Evolutionary conservation across 2,113 vertebrate genomes (phyloP).

Genomic region (Astatotilapia flaviijosephi): DNA sequence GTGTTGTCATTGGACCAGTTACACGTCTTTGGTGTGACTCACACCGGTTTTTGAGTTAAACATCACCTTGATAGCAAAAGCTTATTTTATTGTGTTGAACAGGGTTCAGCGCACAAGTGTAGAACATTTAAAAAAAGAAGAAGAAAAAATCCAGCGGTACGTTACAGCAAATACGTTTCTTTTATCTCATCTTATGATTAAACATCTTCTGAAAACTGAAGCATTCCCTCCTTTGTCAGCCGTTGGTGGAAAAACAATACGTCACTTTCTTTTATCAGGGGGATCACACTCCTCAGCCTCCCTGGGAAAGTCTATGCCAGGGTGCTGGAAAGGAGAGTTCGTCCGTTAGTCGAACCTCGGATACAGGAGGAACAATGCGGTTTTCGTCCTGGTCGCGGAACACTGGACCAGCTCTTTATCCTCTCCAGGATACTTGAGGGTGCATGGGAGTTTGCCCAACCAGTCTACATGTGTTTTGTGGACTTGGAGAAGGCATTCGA

Average conservation of each 20-base stretch:
- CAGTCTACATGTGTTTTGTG: too few relatives aligned
- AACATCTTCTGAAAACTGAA: not conserved
- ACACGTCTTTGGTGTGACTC: not conserved
- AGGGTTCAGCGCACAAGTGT: not conserved
- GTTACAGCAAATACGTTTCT: not conserved
- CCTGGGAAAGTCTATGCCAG: too few relatives aligned
- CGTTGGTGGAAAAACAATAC: not conserved
- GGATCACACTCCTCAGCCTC: too few relatives aligned
- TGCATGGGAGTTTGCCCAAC: too few relatives aligned
- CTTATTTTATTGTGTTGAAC: not conserved
- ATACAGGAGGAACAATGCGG: too few relatives aligned
- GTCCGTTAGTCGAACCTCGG: too few relatives aligned
- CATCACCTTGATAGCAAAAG: not conserved
- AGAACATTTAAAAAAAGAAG: not conserved
- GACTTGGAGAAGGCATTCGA: too few relatives aligned
- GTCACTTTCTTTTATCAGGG: not conserved
- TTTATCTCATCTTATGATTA: not conserved
- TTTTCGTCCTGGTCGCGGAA: too few relatives aligned
- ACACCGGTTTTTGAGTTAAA: not conserved
- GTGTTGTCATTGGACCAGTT: not conserved
- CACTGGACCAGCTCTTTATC: too few relatives aligned
- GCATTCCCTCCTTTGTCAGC: fast-evolving
- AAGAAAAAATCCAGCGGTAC: not conserved
- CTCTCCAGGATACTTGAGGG: too few relatives aligned
- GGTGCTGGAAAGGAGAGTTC: too few relatives aligned